Conservation (phyloP, 2,888 invertebrate genomes). For the Phymatocera aterrima region DNA sequence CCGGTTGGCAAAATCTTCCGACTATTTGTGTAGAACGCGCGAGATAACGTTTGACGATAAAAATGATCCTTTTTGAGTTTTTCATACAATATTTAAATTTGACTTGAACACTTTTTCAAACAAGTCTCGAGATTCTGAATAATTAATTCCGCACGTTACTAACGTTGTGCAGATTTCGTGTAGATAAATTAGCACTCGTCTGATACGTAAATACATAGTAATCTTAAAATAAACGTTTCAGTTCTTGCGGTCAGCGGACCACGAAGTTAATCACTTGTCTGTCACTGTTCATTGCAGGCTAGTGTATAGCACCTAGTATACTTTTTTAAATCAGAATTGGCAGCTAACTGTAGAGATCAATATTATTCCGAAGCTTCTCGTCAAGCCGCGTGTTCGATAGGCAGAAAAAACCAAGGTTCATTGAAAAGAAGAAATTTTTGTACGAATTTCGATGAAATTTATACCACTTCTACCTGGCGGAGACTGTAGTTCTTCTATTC, state of each 20-base stretch:
- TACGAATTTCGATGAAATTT: too few species aligned
- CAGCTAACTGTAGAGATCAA: background rate
- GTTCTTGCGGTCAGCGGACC: slow-evolving; percentile 40
- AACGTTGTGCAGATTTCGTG: slow-evolving; percentile 20
- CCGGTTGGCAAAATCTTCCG: too few species aligned
- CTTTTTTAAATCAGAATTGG: background rate
- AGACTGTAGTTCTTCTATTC: too few species aligned
- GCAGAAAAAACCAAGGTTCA: too few species aligned
- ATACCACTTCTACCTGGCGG: too few species aligned
- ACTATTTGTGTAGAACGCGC: too few species aligned
- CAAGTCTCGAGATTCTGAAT: background rate
- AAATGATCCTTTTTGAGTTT: too few species aligned
- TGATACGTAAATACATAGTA: slow-evolving; percentile 33
- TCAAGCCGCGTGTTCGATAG: too few species aligned
- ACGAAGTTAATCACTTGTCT: slow-evolving; percentile 27
- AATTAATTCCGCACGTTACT: slow-evolving; percentile 6
- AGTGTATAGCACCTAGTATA: background rate
- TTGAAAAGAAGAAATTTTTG: too few species aligned
- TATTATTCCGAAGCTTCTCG: too few species aligned
- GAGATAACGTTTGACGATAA: too few species aligned
- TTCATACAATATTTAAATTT: too few species aligned
- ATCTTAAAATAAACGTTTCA: slow-evolving; percentile 29
- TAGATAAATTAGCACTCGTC: slow-evolving; percentile 32
- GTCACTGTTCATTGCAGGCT: background rate
- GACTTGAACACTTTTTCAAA: background rate